A percentile compares a stretch with the other conserved stretches of the same genome.
phyloP scores from a whole-genome alignment of 2,888 invertebrate species.

The Thalpophila matura region DNA sequence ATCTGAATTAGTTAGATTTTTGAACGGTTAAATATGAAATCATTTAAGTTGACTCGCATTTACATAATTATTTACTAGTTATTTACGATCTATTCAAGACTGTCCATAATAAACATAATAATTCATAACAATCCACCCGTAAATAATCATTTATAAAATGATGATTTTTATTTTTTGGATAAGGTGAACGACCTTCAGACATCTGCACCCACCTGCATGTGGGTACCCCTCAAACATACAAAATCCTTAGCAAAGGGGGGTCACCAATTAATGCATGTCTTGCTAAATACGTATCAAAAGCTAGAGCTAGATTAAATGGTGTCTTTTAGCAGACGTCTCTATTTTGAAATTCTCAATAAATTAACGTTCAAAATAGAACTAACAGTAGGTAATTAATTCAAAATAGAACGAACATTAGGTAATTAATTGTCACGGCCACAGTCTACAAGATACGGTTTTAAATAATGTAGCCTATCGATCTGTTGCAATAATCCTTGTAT shows the following conservation, averaged over 20 bases:
- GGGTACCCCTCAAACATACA: too few relatives aligned
- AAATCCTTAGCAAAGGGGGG: too few relatives aligned
- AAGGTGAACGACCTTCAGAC: too few relatives aligned
- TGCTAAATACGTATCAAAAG: too few relatives aligned
- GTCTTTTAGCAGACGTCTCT: too few relatives aligned
- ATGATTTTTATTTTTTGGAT: conserved; percentile 39
- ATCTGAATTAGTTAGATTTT: conserved; percentile 6
- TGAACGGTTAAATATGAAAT: neutral
- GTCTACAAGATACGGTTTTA: neutral
- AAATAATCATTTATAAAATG: conserved; percentile 29
- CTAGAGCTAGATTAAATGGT: too few relatives aligned
- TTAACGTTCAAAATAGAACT: neutral
- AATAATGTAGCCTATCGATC: neutral
- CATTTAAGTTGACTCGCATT: conserved; percentile 4
- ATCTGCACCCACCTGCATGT: too few relatives aligned
- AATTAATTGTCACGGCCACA: conserved; percentile 4
- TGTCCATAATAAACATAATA: too few relatives aligned
- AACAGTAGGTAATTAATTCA: neutral
- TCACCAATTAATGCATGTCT: too few relatives aligned
- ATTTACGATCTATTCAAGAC: conserved; percentile 29
- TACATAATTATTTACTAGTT: too few relatives aligned
- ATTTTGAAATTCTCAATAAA: too few relatives aligned
- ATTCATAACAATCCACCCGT: too few relatives aligned
- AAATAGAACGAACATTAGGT: neutral
- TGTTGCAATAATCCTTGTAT: neutral